Evolutionary conservation across 2,113 vertebrate genomes (phyloP).

Genomic region (Eupsittula cactorum): DNA sequence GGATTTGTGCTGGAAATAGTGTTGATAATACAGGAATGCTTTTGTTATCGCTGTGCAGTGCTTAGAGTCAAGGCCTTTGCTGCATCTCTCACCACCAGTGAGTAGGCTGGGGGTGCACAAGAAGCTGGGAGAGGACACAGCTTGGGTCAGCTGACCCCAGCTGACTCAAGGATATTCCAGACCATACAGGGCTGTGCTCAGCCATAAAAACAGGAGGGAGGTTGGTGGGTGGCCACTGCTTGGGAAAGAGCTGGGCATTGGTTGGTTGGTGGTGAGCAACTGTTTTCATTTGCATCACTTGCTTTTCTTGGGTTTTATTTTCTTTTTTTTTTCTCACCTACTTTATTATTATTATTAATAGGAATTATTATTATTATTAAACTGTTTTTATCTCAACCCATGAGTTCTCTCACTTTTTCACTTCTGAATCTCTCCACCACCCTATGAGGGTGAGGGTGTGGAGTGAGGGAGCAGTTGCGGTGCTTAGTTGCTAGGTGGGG

Average conservation of each 20-base stretch:
- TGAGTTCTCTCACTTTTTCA: not conserved
- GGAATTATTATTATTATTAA: not conserved
- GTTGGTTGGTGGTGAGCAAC: not conserved
- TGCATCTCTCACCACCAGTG: not conserved
- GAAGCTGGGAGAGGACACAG: rapidly evolving
- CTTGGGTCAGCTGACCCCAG: not conserved
- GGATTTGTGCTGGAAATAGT: not conserved
- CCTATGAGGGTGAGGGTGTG: not conserved
- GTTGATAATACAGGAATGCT: not conserved
- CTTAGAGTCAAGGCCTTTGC: not conserved
- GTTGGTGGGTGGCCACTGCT: rapidly evolving
- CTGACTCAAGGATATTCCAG: not conserved
- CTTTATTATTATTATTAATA: not conserved
- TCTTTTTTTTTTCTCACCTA: not conserved
- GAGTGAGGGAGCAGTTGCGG: not conserved
- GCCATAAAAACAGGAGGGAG: not conserved
- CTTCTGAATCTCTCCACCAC: not conserved
- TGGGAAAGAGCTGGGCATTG: not conserved
- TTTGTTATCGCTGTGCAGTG: not conserved
- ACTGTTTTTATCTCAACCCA: not conserved
- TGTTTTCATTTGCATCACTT: not conserved
- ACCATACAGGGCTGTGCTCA: not conserved
- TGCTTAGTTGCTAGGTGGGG: not conserved
- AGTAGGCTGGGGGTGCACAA: not conserved
- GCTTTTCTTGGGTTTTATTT: not conserved